Evolutionary conservation across 2,888 invertebrate species (phyloP).

Genomic region (Epistrophella euchroma): DNA sequence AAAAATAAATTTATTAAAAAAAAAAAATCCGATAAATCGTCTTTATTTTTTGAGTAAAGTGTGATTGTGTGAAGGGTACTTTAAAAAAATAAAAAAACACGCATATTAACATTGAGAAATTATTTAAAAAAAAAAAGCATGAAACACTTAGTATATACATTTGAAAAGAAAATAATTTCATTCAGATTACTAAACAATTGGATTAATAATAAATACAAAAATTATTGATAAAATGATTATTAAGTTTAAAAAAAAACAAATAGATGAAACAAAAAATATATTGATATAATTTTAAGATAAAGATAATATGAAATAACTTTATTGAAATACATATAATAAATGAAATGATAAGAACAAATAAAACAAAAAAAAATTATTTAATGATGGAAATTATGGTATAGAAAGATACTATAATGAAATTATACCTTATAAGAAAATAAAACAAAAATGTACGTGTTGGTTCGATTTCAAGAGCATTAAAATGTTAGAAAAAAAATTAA

Average conservation of each 20-base stretch:
- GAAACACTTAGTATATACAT: slow-evolving; percentile 66
- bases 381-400: slow-evolving; percentile 77
- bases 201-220: slow-evolving; percentile 62
- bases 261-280: slow-evolving; percentile 72
- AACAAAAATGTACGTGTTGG: slow-evolving; percentile 79
- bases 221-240: slow-evolving; percentile 59
- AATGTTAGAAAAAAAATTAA: slow-evolving; percentile 79
- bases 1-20: slow-evolving; percentile 40
- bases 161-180: slow-evolving; percentile 69
- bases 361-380: slow-evolving; percentile 67
- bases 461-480: slow-evolving; percentile 80
- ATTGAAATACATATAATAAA: slow-evolving; percentile 74
- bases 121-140: slow-evolving; percentile 63
- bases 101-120: slow-evolving; percentile 69
- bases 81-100: slow-evolving; percentile 39
- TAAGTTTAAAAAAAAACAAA: slow-evolving; percentile 65
- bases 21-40: slow-evolving; percentile 49
- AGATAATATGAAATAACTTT: slow-evolving; percentile 73
- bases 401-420: slow-evolving; percentile 77
- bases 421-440: slow-evolving; percentile 77
- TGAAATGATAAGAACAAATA: slow-evolving; percentile 69
- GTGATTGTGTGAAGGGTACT: slow-evolving; percentile 69
- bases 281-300: slow-evolving; percentile 72
- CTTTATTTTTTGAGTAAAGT: slow-evolving; percentile 71
- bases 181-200: slow-evolving; percentile 72